These are phyloP conservation scores for Cotesia congregata DNA, from an alignment of 2,888 invertebrate species.

Conservation along the genomic window DNA sequence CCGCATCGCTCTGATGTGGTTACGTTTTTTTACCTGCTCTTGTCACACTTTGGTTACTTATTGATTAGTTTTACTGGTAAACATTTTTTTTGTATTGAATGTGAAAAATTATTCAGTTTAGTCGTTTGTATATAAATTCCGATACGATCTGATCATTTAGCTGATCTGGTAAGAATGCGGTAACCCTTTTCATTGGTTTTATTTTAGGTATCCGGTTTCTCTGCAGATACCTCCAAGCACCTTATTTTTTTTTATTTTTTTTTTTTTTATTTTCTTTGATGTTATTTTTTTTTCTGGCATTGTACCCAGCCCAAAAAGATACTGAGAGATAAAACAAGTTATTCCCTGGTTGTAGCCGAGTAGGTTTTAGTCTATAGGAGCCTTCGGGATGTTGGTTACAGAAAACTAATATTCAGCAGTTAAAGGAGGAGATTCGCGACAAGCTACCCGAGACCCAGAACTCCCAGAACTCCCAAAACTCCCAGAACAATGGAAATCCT, in stretches of 20 bases:
- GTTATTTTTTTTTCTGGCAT: neutral
- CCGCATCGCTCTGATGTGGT: neutral
- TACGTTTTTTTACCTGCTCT: slow-evolving; percentile 13
- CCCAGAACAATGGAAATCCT: slow-evolving; percentile 51
- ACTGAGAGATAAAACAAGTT: neutral
- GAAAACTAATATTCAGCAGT: slow-evolving; percentile 77
- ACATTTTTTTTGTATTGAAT: slow-evolving; percentile 36
- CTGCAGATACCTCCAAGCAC: neutral
- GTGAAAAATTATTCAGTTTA: neutral
- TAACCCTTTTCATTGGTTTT: neutral
- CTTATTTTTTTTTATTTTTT: too few species aligned
- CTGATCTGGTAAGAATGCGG: slow-evolving; percentile 1
- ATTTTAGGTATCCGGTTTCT: neutral
- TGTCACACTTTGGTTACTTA: slow-evolving; percentile 40
- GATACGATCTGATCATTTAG: neutral
- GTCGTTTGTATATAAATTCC: neutral
- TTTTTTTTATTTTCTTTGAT: neutral
- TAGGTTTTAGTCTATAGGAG: neutral
- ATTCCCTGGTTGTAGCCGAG: neutral
- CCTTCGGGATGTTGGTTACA: slow-evolving; percentile 49
- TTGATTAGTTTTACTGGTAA: slow-evolving; percentile 61
- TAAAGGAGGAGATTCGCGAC: slow-evolving; percentile 77
- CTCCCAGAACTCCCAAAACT: slow-evolving; percentile 44
- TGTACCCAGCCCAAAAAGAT: neutral
- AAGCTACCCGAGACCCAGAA: slow-evolving; percentile 65